Conservation (phyloP, 2,888 invertebrate genomes). For the Antitype chi region DNA sequence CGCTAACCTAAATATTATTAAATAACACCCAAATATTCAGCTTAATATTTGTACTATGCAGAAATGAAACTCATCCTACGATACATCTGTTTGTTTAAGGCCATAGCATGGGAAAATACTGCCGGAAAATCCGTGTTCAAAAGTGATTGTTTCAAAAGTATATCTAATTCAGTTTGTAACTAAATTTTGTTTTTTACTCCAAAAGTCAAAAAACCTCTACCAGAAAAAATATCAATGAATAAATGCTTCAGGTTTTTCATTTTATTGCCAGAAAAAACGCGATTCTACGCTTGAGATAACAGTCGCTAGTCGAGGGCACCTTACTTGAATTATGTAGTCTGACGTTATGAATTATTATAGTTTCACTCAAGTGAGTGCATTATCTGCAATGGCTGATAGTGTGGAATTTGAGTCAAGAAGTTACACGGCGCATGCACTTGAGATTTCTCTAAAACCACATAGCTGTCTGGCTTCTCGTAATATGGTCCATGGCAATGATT, state of each 20-base stretch:
- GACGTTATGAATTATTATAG: constrained; percentile 42
- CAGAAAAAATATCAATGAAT: constrained; percentile 22
- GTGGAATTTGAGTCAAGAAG: constrained; percentile 20
- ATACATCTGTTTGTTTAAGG: constrained; percentile 22
- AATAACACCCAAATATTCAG: constrained; percentile 30
- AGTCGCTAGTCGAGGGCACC: constrained; percentile 58
- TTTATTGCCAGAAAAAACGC: constrained; percentile 58
- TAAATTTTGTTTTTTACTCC: background rate
- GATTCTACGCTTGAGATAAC: constrained; percentile 65
- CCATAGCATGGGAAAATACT: constrained; percentile 34
- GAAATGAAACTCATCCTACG: constrained; percentile 25
- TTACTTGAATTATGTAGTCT: constrained; percentile 52
- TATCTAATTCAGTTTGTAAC: constrained; percentile 2
- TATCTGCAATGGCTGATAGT: constrained; percentile 32
- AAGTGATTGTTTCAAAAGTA: constrained; percentile 18
- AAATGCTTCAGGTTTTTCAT: constrained; percentile 44
- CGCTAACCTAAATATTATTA: constrained; percentile 37
- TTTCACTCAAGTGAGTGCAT: constrained; percentile 44
- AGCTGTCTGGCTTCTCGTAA: background rate
- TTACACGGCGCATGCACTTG: constrained; percentile 18
- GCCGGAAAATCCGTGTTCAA: constrained; percentile 17
- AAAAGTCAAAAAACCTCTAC: constrained; percentile 36
- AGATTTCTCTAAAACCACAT: constrained; percentile 9
- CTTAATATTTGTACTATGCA: constrained; percentile 11
- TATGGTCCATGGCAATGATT: background rate